A percentile compares a stretch with the other conserved stretches of the same genome.
Evolutionary conservation across 1,140 invertebrate genomes (phyloP).

Genomic region (Diachasmimorpha longicaudata): DNA sequence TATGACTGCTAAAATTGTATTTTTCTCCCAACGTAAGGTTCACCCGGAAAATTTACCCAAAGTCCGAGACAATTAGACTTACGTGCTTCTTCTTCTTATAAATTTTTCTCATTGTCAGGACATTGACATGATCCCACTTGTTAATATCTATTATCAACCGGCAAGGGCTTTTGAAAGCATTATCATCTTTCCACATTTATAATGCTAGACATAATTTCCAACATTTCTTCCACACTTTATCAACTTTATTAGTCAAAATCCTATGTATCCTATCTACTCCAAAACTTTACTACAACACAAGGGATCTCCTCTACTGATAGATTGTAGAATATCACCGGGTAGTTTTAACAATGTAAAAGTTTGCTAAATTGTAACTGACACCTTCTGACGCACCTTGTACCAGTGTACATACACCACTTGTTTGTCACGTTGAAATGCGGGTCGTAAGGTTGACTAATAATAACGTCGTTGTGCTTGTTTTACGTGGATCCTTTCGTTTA

Average conservation of each 20-base stretch:
- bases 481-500: constrained; percentile 1
- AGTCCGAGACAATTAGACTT: too few species aligned
- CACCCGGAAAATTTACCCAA: too few species aligned
- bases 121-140: too few species aligned
- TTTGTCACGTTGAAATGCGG: constrained; percentile 11
- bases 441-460: background rate
- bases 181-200: too few species aligned
- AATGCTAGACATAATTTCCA: too few species aligned
- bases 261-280: background rate
- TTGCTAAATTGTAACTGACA: constrained; percentile 2
- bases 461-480: constrained; percentile 10
- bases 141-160: too few species aligned
- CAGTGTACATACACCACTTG: background rate
- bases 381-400: background rate
- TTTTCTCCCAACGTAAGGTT: too few species aligned
- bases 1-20: too few species aligned
- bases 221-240: background rate
- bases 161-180: too few species aligned
- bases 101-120: too few species aligned
- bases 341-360: constrained; percentile 7
- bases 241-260: background rate
- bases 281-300: background rate
- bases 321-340: background rate
- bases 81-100: too few species aligned
- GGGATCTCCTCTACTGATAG: background rate